These are phyloP conservation scores for Syrphus vitripennis DNA, from an alignment of 2,888 invertebrate species.

Conservation along the genomic window DNA sequence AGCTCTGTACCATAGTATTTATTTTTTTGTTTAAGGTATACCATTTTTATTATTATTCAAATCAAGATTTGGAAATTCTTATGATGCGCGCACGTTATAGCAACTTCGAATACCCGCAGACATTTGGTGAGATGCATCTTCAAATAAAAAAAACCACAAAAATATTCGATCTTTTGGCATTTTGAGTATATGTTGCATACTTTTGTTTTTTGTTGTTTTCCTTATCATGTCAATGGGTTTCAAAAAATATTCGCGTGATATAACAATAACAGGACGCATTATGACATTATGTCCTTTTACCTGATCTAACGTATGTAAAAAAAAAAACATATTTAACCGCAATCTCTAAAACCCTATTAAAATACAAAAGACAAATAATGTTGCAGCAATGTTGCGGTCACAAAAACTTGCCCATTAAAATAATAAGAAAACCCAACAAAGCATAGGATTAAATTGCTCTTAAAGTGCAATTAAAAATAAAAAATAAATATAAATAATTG, in stretches of 20 bases:
- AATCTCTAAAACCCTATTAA: no score
- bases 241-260: not conserved
- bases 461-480: not conserved
- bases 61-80: conserved; percentile 70
- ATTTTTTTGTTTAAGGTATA: not conserved
- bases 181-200: conserved; percentile 23
- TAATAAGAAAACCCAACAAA: not conserved
- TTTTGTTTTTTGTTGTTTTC: not conserved
- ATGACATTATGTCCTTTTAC: no score
- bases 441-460: not conserved
- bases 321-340: no score
- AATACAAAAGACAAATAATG: not conserved
- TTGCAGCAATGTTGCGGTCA: not conserved
- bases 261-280: not conserved
- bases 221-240: not conserved
- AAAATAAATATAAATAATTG: no score
- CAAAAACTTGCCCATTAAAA: not conserved
- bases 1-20: not conserved
- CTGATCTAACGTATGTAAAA: no score
- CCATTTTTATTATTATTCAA: conserved; percentile 43
- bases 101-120: conserved; percentile 64
- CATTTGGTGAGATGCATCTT: conserved; percentile 62
- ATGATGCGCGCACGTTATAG: conserved; percentile 61
- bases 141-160: conserved; percentile 45
- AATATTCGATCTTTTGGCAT: conserved; percentile 57